Percentiles rank a stretch among this genome's conserved stretches.
phyloP scores from a whole-genome alignment of 2,113 vertebrate genomes.

The Cepphus grylle region DNA sequence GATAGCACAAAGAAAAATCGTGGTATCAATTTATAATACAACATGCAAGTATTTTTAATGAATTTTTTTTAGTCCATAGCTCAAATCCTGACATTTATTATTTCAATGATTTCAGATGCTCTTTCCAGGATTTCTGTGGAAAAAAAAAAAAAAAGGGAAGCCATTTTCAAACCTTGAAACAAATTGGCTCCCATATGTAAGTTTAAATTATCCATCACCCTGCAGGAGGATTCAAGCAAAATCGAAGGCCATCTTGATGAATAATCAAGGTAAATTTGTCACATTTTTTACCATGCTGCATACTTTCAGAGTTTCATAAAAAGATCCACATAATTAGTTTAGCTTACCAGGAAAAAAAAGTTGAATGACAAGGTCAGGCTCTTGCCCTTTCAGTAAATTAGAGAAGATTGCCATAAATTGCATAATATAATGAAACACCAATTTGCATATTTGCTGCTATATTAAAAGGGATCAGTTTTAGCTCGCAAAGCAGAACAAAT shows the following conservation, averaged over 20 bases:
- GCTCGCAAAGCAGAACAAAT: conserved; percentile 95
- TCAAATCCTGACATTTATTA: conserved; percentile 48
- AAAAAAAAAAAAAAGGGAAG: not conserved
- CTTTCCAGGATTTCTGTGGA: conserved; percentile 36
- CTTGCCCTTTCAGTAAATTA: conserved; percentile 97
- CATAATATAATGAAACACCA: conserved; percentile 95
- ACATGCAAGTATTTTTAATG: conserved; percentile 38
- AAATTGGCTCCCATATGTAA: conserved; percentile 55
- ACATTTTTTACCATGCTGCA: conserved; percentile 70
- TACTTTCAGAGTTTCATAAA: conserved; percentile 80
- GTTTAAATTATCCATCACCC: conserved; percentile 69
- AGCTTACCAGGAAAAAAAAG: conserved; percentile 75
- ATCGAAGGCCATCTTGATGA: conserved; percentile 64
- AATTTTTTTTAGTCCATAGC: conserved; percentile 29
- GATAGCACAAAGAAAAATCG: not conserved
- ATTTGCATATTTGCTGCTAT: conserved; percentile 99
- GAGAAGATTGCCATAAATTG: conserved; percentile 90
- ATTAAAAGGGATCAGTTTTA: conserved; percentile 99
- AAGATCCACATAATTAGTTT: conserved; percentile 89
- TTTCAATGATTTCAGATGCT: conserved; percentile 34
- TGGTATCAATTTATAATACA: not conserved
- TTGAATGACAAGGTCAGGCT: conserved; percentile 98
- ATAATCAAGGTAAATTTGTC: conserved; percentile 81
- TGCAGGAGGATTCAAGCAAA: conserved; percentile 63
- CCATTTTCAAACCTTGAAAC: conserved; percentile 52